Base-by-base conservation (phyloP, 2,797 vertebrate genomes). In the Ciconia nigra region DNA sequence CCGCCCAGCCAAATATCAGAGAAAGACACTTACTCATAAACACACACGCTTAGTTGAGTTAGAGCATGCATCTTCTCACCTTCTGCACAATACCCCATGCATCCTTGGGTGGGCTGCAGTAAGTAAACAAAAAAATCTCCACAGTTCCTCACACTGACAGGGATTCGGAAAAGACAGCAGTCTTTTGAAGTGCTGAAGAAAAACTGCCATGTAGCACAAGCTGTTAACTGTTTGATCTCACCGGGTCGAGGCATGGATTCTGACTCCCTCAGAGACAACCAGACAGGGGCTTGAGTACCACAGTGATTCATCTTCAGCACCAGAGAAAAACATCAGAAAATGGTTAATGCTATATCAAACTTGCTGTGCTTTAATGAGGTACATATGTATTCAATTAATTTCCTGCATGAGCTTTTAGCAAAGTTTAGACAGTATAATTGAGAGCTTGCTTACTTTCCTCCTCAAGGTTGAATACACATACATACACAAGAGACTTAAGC, bases 51-150 rank as follows among this genome's bases (percentile, higher is more conserved):
- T 49, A 35, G 37, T 2, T 21, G 51, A 76, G 55, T 13, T 31
- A n/a, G 2, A 83, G 26, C 33, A 83, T 44, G 49, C 11, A 5
- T 29, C 81, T 93, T 76, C 97, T 90, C 96, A 99, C 99, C 99
- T 98, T 99, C 97, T 83, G 99, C 99, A 77, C 99, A 99, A 96
- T 99, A 99, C 11, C 98, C 99, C 99, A 99, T 99, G 94, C 99
- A 99, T 51, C 99, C 99, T 95, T 99, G 99, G 3, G 99, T 99
- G 29, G 99, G 99, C 82, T 99, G 99, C 15, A 99, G 98, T 12
- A 99, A 98, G 95, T 99, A 99, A 54, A 99, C 98, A 76, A 98
- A 99, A 97, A 99, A 99, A 29, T 95, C 97, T n/a, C 99, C 98
- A 4, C 99, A 99, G 97, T 99, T 99, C 66, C 99, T 98, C 41